Evolutionary conservation across 2,113 vertebrate genomes (phyloP), one percentile per base, ranked within the genome.

Genomic region (Mesoclemmys tuberculata): DNA sequence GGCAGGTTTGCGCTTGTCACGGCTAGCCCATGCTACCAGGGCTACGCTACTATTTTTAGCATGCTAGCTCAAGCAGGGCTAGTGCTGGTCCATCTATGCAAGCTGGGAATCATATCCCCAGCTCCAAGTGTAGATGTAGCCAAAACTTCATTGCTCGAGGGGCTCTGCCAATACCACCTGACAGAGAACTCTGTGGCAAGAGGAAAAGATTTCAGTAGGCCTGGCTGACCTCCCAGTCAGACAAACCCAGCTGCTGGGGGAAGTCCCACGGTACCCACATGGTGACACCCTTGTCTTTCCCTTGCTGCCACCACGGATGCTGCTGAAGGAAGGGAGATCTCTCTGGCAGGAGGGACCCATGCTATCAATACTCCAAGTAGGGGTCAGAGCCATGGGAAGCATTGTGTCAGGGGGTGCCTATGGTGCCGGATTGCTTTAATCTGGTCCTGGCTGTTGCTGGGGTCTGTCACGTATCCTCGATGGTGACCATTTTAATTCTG

Each of bases 131-230:
- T 80, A 94, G 88, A 89, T 52, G 90, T 84, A 82, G 58, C 75
- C 96, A 87, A n/a, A 88, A 91, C 93, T 85, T 93, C 95, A 88
- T 95, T 96, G 87, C 88, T 95, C 49, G 94, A 91, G 52, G 94
- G 95, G 94, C 90, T 78, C 93, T 96, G 64, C n/a, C 7, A n/a
- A 19, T 35, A n/a, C 31, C n/a, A 8, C 19, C 92, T 82, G 29
- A 89, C 93, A 94, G 89, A 89, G 75, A 94, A 74, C 38, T 78
- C 80, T 82, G 90, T 9, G 94, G 93, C 93, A 95, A 86, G 91
- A 31, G 75, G 87, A 86, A 1, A 14, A 29, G 80, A 68, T 52
- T 84, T 82, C 87, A 86, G 48, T 4, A 38, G 92, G 68, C 48
- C 71, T 92, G 19, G 24, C 64, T 31, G 12, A 31, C 5, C 27